These are phyloP conservation scores for Ophioninae sp. DNA, from an alignment of 2,888 invertebrate genomes.

Conservation along the genomic window DNA sequence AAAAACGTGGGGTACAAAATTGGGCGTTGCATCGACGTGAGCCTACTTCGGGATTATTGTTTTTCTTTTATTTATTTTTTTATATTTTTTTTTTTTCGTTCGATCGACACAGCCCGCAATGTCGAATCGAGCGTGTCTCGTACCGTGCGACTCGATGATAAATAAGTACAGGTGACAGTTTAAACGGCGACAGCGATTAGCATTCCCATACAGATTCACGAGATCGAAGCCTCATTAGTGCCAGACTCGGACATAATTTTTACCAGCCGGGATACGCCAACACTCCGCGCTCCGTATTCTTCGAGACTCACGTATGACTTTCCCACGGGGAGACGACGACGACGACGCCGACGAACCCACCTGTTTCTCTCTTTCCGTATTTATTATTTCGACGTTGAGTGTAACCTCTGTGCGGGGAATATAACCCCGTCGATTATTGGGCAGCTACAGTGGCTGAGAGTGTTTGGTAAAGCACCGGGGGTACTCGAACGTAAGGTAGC, in stretches of 20 bases:
- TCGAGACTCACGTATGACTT: slow-evolving; percentile 78
- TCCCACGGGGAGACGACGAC: slow-evolving; percentile 78
- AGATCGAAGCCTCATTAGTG: slow-evolving; percentile 49
- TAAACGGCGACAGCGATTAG: slow-evolving; percentile 9
- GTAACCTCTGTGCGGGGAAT: slow-evolving; percentile 70
- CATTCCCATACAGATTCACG: slow-evolving; percentile 27
- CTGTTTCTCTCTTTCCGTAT: slow-evolving; percentile 57
- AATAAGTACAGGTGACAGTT: slow-evolving; percentile 9
- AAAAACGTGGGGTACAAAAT: not conserved
- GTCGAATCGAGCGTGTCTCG: not conserved
- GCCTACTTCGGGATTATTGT: not conserved
- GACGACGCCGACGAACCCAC: slow-evolving; percentile 31
- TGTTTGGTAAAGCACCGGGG: slow-evolving; percentile 63
- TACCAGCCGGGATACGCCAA: slow-evolving; percentile 22
- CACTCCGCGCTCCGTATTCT: slow-evolving; percentile 39
- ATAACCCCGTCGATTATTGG: slow-evolving; percentile 77
- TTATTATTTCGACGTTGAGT: slow-evolving; percentile 40
- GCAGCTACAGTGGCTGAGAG: slow-evolving; percentile 73
- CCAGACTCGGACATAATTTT: slow-evolving; percentile 37
- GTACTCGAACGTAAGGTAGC: slow-evolving; percentile 39
- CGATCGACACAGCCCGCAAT: not conserved
- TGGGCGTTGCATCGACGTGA: not conserved
- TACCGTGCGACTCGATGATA: not conserved
- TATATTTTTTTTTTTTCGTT: not conserved
- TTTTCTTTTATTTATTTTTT: too few relatives aligned